Evolutionary conservation across 2,888 invertebrate species (phyloP), one percentile per base, ranked within the genome.

Genomic region (Frankliniella fusca): DNA sequence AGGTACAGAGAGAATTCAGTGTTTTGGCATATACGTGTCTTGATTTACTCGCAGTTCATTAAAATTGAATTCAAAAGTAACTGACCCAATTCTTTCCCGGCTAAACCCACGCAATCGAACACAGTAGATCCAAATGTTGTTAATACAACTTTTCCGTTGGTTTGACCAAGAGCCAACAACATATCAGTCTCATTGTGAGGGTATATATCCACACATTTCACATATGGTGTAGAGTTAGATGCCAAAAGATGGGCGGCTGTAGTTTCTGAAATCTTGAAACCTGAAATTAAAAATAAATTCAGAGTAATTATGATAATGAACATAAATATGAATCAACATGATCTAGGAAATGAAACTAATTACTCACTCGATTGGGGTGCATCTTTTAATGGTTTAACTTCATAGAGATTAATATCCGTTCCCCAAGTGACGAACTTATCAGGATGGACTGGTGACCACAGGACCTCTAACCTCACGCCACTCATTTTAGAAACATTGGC

Each of bases 341-440:
- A 82, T 28, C 81, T 18, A 80, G 48, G 54, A 81, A 70, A 70
- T 80, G 20, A 80, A 80, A 80, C 11, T 48, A 79, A 49, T 81
- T 80, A 84, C 84, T 83, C 85, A 90, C 90, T 83, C 38, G 89
- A 87, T 83, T 87, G 86, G 50, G 90, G 89, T 80, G 90, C 90
- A 85, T 93, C 92, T 87, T 91, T 91, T 54, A 91, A 88, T 79
- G 90, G 89, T 84, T 91, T 90, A 48, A 94, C 92, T 90, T 96
- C 95, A 87, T 97, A 97, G 81, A 97, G 89, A 88, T 92, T 94
- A 87, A 98, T 93, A 87, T 97, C 96, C 82, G 96, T 93, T 79
- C 96, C 95, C 94, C 96, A 97, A 81, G 96, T 93, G 84, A 97
- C 92, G 87, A 97, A 97, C 87, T 94, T 95, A 86, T 97, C 92